Evolutionary conservation across 2,113 vertebrate species (phyloP).

Genomic region (Ciconia maguari): DNA sequence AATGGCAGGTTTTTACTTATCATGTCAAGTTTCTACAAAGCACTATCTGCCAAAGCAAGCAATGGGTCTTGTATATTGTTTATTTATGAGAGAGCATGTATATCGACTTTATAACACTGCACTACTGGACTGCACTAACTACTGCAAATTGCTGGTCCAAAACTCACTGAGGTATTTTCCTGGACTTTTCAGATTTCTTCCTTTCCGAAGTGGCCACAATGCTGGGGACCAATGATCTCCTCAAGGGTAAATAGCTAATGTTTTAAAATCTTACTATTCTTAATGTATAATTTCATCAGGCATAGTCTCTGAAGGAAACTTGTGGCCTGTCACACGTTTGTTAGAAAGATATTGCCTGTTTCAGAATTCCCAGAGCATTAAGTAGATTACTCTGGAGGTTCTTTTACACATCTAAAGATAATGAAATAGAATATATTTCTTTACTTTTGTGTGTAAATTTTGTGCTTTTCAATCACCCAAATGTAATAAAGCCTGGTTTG

Average conservation of each 20-base stretch:
- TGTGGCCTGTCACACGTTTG: not conserved
- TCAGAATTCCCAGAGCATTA: not conserved
- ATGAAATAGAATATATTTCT: not conserved
- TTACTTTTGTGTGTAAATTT: not conserved
- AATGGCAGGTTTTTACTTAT: not conserved
- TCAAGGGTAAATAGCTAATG: not conserved
- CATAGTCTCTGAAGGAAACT: not conserved
- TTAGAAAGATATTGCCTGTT: not conserved
- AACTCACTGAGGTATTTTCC: not conserved
- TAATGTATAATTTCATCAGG: not conserved
- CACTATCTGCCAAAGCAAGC: not conserved
- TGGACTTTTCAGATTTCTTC: not conserved
- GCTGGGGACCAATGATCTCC: not conserved
- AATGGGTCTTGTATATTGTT: not conserved
- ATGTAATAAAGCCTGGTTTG: not conserved
- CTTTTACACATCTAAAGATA: not conserved
- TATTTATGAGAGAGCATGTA: not conserved
- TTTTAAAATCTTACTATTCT: not conserved
- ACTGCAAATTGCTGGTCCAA: not conserved
- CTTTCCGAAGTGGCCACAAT: not conserved
- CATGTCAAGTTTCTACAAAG: not conserved
- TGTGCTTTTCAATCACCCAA: not conserved
- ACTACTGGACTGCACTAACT: not conserved
- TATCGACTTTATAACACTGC: not conserved
- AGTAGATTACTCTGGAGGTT: not conserved